Percentiles rank a stretch among this genome's conserved stretches.
These are phyloP conservation scores for Pseudorasbora parva DNA, from an alignment of 2,113 vertebrate genomes.

Conservation along the genomic window DNA sequence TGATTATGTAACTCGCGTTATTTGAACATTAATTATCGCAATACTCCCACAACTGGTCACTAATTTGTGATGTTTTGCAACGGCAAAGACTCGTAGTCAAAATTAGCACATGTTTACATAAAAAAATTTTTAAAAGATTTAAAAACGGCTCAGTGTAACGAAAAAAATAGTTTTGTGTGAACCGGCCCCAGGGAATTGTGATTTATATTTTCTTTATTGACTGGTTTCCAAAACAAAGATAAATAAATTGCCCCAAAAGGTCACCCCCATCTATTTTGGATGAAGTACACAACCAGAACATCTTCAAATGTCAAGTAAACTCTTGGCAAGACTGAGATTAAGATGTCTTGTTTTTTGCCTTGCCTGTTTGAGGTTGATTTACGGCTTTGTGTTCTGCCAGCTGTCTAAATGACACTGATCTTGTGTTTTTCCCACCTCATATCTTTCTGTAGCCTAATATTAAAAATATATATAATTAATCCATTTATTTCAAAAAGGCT, in stretches of 20 bases:
- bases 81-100: neutral
- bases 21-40: too few relatives aligned
- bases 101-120: neutral
- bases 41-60: too few relatives aligned
- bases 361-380: constrained; percentile 38
- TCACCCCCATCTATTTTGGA: constrained; percentile 53
- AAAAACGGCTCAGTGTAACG: neutral
- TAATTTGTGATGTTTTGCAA: neutral
- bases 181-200: neutral
- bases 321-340: constrained; percentile 4
- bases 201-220: constrained; percentile 1
- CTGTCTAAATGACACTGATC: neutral
- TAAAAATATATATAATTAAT: neutral
- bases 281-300: constrained; percentile 41
- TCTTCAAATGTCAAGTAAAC: constrained; percentile 44
- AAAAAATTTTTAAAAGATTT: neutral
- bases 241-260: constrained; percentile 44
- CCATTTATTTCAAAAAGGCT: neutral
- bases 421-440: neutral
- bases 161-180: neutral
- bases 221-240: constrained; percentile 23
- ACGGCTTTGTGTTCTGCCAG: constrained; percentile 19
- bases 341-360: neutral
- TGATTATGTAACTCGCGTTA: too few relatives aligned
- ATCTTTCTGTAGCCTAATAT: neutral